Evolutionary conservation across 2,797 vertebrate species (phyloP).

Genomic region (Enteromius mattozi): DNA sequence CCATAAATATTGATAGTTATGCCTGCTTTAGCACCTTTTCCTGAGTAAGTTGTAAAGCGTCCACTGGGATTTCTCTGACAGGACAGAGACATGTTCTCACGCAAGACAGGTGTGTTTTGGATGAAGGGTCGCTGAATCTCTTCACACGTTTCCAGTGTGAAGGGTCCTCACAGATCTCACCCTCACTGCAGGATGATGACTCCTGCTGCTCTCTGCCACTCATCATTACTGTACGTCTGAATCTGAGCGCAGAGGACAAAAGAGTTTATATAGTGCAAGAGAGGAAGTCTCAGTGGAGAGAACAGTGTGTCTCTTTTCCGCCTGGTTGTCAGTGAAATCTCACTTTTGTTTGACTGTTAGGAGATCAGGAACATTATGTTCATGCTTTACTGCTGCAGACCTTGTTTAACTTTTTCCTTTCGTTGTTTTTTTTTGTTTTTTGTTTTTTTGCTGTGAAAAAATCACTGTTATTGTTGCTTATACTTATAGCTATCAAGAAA

Average conservation of each 20-base stretch:
- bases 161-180: slow-evolving; percentile 33
- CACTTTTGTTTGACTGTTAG: slow-evolving; percentile 13
- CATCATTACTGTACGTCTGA: background rate
- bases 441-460: background rate
- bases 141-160: slow-evolving; percentile 47
- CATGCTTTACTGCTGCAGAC: background rate
- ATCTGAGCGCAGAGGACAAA: background rate
- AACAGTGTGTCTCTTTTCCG: background rate
- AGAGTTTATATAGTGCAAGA: background rate
- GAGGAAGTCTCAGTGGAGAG: background rate
- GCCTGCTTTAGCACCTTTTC: background rate
- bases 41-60: background rate
- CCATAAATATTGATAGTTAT: background rate
- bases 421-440: too few relatives aligned
- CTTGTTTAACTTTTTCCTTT: background rate
- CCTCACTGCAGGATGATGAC: background rate
- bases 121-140: slow-evolving; percentile 36
- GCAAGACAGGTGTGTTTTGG: slow-evolving; percentile 35
- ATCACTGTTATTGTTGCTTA: background rate
- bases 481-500: background rate
- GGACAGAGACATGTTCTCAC: slow-evolving; percentile 8
- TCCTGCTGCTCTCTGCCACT: slow-evolving; percentile 5
- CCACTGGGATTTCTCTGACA: background rate
- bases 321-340: background rate
- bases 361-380: background rate